Evolutionary conservation across 2,888 invertebrate species (phyloP).

Genomic region (Atethmia centrago): DNA sequence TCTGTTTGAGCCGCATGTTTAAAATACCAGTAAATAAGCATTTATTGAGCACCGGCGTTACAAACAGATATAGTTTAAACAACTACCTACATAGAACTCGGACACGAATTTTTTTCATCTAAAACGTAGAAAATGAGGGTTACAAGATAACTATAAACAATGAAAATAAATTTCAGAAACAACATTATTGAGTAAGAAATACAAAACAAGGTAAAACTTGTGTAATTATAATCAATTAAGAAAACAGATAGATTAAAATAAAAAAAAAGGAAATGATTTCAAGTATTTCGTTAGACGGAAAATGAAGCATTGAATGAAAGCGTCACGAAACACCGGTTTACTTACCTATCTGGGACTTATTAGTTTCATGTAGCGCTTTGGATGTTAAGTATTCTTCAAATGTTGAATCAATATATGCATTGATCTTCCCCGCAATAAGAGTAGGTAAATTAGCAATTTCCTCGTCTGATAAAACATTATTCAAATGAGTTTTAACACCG

Average conservation of each 20-base stretch:
- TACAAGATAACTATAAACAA: conserved; percentile 15
- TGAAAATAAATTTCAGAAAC: neutral
- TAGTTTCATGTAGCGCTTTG: conserved; percentile 93
- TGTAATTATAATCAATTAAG: neutral
- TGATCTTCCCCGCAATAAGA: conserved; percentile 90
- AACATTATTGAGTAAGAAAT: neutral
- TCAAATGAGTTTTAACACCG: conserved; percentile 86
- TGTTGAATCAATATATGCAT: conserved; percentile 89
- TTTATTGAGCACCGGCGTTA: neutral
- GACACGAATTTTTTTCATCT: neutral
- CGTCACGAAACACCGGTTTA: conserved; percentile 76
- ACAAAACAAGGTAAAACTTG: neutral
- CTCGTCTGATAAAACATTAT: conserved; percentile 84
- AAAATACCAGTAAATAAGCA: neutral
- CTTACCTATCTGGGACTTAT: conserved; percentile 92
- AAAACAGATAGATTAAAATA: neutral
- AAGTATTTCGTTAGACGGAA: neutral
- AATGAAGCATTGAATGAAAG: conserved; percentile 63
- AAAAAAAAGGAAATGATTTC: neutral
- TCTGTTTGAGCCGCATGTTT: neutral
- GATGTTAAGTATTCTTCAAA: conserved; percentile 93
- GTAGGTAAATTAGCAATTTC: conserved; percentile 82
- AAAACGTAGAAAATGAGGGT: conserved; percentile 19
- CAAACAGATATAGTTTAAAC: neutral
- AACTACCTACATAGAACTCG: neutral